Conservation (phyloP, 1,140 invertebrate genomes). For the Bombus confusus region DNA sequence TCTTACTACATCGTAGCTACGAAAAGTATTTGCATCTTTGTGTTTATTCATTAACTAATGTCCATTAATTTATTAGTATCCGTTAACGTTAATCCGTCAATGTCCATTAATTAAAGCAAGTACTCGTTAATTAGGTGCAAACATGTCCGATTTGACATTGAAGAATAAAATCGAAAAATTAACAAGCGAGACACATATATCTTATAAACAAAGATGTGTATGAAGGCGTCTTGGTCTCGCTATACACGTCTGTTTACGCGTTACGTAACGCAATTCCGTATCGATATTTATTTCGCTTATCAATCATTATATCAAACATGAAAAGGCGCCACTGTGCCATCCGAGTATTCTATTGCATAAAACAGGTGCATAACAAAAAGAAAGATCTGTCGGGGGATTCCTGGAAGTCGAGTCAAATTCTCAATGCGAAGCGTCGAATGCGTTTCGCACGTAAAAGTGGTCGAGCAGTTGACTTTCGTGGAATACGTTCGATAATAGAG, state of each 20-base stretch:
- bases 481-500: constrained; percentile 27
- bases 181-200: not conserved
- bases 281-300: not conserved
- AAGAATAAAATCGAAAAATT: not conserved
- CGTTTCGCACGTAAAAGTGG: not conserved
- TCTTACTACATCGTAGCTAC: too few species aligned
- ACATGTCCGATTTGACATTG: not conserved
- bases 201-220: not conserved
- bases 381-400: too few species aligned
- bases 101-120: too few species aligned
- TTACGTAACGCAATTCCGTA: not conserved
- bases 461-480: constrained; percentile 1
- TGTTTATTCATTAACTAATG: too few species aligned
- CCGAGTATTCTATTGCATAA: not conserved
- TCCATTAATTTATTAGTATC: too few species aligned
- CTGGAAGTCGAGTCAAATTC: not conserved
- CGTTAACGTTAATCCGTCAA: too few species aligned
- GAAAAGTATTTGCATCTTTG: too few species aligned
- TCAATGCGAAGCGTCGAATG: not conserved
- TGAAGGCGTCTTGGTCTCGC: not conserved
- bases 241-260: not conserved
- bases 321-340: not conserved
- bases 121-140: too few species aligned
- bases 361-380: not conserved
- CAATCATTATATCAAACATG: not conserved